Evolutionary conservation across 2,888 invertebrate species (phyloP).

Genomic region (Lochmaea capreae): DNA sequence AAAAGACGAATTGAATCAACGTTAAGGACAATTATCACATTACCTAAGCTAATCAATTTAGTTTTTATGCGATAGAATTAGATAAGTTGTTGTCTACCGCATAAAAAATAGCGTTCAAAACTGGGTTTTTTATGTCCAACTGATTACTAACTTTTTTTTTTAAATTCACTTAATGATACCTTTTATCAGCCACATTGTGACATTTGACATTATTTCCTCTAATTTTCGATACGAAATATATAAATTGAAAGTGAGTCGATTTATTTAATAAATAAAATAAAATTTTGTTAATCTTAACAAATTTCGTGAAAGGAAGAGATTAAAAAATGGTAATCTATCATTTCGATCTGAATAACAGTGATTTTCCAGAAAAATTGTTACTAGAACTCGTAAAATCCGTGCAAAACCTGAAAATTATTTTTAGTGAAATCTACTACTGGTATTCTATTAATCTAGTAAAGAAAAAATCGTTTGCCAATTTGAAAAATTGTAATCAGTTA

Average conservation of each 20-base stretch:
- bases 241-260: background rate
- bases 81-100: background rate
- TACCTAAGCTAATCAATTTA: conserved; percentile 30
- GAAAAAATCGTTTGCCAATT: background rate
- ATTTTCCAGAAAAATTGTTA: too few species aligned
- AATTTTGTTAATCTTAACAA: too few species aligned
- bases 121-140: background rate
- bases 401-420: too few species aligned
- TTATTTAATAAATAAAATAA: background rate
- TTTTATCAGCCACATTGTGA: background rate
- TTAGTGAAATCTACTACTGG: too few species aligned
- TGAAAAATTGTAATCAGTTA: conserved; percentile 10
- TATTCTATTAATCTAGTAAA: too few species aligned
- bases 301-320: too few species aligned
- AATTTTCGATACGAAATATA: background rate
- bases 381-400: too few species aligned
- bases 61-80: conserved; percentile 4
- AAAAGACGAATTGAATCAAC: background rate
- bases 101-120: background rate
- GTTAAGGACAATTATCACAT: conserved; percentile 34
- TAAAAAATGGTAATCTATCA: too few species aligned
- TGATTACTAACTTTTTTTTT: background rate
- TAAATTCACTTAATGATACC: background rate
- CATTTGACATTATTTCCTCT: background rate
- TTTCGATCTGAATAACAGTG: too few species aligned